Evolutionary conservation across 2,113 vertebrate genomes (phyloP).

Genomic region (Athene cunicularia): DNA sequence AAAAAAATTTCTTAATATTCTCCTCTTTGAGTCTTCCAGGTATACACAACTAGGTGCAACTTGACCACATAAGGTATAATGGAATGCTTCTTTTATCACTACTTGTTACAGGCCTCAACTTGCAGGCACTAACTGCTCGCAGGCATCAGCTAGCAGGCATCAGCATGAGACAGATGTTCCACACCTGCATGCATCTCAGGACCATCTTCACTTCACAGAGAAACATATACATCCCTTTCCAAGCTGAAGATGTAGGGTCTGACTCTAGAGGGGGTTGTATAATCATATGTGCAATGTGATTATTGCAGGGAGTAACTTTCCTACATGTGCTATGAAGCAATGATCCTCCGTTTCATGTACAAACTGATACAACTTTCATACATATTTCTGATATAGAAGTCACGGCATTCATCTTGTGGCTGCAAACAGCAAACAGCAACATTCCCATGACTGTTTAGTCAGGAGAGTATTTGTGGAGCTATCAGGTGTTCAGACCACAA

Average conservation of each 20-base stretch:
- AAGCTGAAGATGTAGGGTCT: not conserved
- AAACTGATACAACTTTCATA: not conserved
- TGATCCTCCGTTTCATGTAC: not conserved
- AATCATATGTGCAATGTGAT: rapidly evolving
- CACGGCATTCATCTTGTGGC: not conserved
- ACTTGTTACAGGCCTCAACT: too few relatives aligned
- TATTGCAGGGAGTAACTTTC: not conserved
- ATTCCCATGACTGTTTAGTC: not conserved
- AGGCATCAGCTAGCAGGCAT: too few relatives aligned
- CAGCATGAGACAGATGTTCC: not conserved
- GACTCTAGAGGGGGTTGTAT: not conserved
- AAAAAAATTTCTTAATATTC: too few relatives aligned
- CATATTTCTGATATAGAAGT: not conserved
- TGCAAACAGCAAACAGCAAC: not conserved
- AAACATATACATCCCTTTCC: not conserved
- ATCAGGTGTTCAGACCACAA: not conserved
- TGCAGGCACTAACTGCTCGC: too few relatives aligned
- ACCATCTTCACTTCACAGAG: not conserved
- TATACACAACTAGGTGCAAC: too few relatives aligned
- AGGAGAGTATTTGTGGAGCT: not conserved
- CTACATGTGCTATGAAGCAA: not conserved
- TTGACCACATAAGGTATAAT: too few relatives aligned
- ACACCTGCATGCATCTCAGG: not conserved
- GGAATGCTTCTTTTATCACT: too few relatives aligned
- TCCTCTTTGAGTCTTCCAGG: too few relatives aligned